Percentiles rank a stretch among this genome's conserved stretches.
phyloP scores from a whole-genome alignment of 2,113 vertebrate species.

The Oreochromis aureus region DNA sequence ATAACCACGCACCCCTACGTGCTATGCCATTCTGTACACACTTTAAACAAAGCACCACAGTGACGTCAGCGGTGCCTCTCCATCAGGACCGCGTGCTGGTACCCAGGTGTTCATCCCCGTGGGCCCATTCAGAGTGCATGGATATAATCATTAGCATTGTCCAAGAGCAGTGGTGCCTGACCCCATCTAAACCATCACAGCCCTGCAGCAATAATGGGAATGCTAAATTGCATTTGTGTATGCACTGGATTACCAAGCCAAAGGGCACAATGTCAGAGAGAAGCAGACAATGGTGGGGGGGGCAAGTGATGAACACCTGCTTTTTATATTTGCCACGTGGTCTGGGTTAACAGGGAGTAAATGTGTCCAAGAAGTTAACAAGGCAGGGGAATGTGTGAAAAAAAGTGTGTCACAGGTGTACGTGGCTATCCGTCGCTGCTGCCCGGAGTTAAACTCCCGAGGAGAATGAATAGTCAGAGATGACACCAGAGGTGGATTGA shows the following conservation, averaged over 20 bases:
- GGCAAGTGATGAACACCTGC: conserved; percentile 38
- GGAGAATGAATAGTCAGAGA: neutral
- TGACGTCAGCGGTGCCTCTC: neutral
- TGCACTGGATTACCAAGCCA: conserved; percentile 48
- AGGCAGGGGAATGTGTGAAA: neutral
- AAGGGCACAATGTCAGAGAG: conserved; percentile 25
- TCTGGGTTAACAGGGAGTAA: neutral
- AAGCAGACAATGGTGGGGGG: conserved; percentile 7
- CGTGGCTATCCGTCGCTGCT: neutral
- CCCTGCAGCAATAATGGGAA: conserved; percentile 50
- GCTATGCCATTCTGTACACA: neutral
- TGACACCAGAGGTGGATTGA: conserved; percentile 6
- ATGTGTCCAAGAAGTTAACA: neutral
- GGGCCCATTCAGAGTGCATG: conserved; percentile 12
- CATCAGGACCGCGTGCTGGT: neutral
- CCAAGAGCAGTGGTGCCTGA: conserved; percentile 48
- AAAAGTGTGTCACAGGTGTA: neutral
- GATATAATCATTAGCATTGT: conserved; percentile 55
- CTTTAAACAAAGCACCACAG: neutral
- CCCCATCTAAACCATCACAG: conserved; percentile 40
- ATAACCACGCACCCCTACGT: neutral
- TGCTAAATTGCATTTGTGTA: conserved; percentile 57
- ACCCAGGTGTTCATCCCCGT: conserved; percentile 16
- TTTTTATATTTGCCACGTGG: conserved; percentile 17
- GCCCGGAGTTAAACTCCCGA: neutral